Percentiles rank a stretch among this genome's conserved stretches.
Conservation (phyloP, 1,140 invertebrate genomes). For the Holotrichia oblita region DNA sequence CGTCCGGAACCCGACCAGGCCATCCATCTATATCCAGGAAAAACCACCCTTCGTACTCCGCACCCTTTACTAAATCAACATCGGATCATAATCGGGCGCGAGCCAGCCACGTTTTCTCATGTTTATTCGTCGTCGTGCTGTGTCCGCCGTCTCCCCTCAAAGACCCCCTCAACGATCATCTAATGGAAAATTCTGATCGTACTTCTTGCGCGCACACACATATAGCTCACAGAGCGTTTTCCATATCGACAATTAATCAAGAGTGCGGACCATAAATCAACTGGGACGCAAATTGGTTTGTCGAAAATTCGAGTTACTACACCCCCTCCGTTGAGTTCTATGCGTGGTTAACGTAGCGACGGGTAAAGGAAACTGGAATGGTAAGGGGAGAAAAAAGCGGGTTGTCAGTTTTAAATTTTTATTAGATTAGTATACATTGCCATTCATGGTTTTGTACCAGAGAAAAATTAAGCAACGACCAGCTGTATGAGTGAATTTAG, state of each 20-base stretch:
- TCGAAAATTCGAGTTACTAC: neutral
- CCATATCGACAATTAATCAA: slow-evolving; percentile 29
- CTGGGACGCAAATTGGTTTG: slow-evolving; percentile 23
- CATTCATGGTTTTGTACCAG: too few relatives aligned
- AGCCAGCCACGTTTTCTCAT: neutral
- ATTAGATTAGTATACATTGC: too few relatives aligned
- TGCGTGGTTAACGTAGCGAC: too few relatives aligned
- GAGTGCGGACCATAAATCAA: slow-evolving; percentile 13
- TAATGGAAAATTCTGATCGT: slow-evolving; percentile 18
- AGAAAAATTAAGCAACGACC: too few relatives aligned
- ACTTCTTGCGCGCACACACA: neutral
- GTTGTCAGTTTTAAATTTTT: too few relatives aligned
- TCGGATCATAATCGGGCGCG: neutral
- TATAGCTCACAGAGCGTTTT: neutral
- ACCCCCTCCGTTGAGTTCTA: neutral
- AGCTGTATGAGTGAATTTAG: too few relatives aligned
- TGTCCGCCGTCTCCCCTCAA: neutral
- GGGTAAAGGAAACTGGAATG: too few relatives aligned
- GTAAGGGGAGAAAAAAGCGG: too few relatives aligned
- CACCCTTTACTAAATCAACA: slow-evolving; percentile 4
- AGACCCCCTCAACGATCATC: neutral
- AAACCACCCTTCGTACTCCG: too few relatives aligned
- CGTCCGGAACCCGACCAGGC: neutral
- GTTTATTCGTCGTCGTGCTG: neutral
- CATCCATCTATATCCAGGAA: neutral